phyloP scores from a whole-genome alignment of 2,888 invertebrate species.

The Aphodius granarius region DNA sequence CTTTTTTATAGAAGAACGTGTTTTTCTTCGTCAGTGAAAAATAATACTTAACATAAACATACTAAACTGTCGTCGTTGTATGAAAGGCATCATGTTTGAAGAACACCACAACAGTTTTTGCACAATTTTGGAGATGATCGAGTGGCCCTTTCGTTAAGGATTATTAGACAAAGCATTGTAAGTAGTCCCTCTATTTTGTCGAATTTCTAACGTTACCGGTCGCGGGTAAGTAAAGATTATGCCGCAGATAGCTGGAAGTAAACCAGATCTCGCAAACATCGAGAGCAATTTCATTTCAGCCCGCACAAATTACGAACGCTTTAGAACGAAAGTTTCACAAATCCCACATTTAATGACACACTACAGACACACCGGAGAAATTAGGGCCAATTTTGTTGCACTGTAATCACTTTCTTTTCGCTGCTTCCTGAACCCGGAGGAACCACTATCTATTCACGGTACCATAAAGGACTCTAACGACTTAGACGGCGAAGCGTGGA shows the following conservation, averaged over 20 bases:
- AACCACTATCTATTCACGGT: not conserved
- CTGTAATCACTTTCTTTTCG: not conserved
- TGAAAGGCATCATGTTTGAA: too few relatives aligned
- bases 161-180: not conserved
- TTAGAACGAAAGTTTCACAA: not conserved
- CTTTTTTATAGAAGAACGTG: too few relatives aligned
- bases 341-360: not conserved
- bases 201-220: not conserved
- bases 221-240: not conserved
- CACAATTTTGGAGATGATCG: not conserved
- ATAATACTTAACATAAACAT: too few relatives aligned
- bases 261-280: not conserved
- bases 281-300: not conserved
- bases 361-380: not conserved
- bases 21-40: too few relatives aligned
- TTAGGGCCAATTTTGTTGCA: not conserved
- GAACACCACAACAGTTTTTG: too few relatives aligned
- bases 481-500: not conserved
- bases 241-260: not conserved
- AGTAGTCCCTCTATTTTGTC: not conserved
- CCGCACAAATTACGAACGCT: not conserved
- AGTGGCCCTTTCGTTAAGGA: not conserved
- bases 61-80: too few relatives aligned
- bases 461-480: not conserved
- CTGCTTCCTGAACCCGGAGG: not conserved